Conservation (phyloP, 30 jellyfish, hydroid and myxozoan species). For the Aurelia sp. region DNA sequence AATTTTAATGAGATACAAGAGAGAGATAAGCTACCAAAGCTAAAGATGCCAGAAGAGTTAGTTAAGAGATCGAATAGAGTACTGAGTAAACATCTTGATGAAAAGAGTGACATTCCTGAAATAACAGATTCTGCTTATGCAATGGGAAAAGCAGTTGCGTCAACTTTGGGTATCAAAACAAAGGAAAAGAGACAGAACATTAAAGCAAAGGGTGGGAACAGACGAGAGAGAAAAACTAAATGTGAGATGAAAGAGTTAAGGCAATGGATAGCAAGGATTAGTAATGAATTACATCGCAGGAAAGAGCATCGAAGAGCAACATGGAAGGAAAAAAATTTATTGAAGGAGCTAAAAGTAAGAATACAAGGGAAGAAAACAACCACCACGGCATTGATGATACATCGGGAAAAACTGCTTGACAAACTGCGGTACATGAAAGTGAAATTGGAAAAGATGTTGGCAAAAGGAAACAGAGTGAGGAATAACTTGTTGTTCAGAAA, state of each 20-base stretch:
- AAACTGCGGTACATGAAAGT: conserved; percentile 1
- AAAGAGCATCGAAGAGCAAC: conserved; percentile 8
- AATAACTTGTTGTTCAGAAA: conserved; percentile 12
- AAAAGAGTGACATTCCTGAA: conserved; percentile 11
- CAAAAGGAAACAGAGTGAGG: conserved; percentile 3
- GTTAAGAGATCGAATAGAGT: conserved; percentile 13
- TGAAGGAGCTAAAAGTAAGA: conserved; percentile 13
- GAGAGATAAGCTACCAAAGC: conserved; percentile 20
- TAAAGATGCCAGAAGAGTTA: conserved; percentile 1
- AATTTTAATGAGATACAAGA: conserved; percentile 7
- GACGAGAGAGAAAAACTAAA: conserved; percentile 11
- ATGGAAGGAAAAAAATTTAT: conserved; percentile 3
- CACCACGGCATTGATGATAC: not conserved
- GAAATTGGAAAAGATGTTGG: not conserved
- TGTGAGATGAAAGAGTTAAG: conserved; percentile 18
- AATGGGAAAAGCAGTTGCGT: conserved; percentile 20
- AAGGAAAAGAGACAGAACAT: conserved; percentile 13
- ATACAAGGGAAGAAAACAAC: not conserved
- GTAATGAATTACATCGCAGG: conserved; percentile 20
- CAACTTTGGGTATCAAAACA: conserved; percentile 7
- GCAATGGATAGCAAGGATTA: conserved; percentile 12
- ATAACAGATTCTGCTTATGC: not conserved
- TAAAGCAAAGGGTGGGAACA: conserved; percentile 14
- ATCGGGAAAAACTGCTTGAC: conserved; percentile 7
- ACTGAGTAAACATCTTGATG: not conserved